Percentiles rank a stretch among this genome's conserved stretches.
These are phyloP conservation scores for Ashinkailepas kermadecensis DNA, from an alignment of 2,888 invertebrate species.

Conservation along the genomic window DNA sequence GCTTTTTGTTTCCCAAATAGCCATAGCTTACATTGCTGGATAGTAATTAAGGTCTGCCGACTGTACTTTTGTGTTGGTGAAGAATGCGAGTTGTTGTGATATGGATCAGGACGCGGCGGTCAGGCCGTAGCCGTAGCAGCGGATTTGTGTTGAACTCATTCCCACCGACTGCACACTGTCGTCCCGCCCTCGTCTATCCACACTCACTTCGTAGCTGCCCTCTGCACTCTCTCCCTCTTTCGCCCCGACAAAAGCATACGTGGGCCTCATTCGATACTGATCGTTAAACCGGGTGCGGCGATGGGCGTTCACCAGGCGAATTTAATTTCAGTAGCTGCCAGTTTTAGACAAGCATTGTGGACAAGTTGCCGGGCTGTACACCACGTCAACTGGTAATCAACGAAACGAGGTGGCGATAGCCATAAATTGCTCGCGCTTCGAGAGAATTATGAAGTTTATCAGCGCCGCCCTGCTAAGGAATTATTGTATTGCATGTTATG, in stretches of 20 bases:
- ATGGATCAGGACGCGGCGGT: background rate
- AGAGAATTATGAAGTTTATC: no score
- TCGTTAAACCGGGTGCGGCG: no score
- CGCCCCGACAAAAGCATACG: no score
- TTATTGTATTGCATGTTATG: no score
- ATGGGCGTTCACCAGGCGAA: no score
- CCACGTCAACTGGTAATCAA: no score
- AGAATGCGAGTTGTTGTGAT: background rate
- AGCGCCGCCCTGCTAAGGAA: no score
- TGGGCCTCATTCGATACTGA: no score
- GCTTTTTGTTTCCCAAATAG: background rate
- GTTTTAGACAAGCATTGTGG: background rate
- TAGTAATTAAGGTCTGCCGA: background rate
- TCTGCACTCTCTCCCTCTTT: background rate
- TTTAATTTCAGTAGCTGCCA: background rate
- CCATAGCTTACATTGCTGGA: background rate
- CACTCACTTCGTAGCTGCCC: background rate
- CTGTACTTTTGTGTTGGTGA: background rate
- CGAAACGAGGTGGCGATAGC: no score
- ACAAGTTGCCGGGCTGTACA: background rate
- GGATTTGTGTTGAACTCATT: no score
- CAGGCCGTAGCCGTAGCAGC: no score
- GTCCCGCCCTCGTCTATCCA: background rate
- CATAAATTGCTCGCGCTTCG: no score
- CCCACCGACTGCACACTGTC: background rate